A percentile compares a stretch with the other conserved stretches of the same genome.
Evolutionary conservation across 2,113 vertebrate species (phyloP).

Genomic region (Bubalus kerabau): DNA sequence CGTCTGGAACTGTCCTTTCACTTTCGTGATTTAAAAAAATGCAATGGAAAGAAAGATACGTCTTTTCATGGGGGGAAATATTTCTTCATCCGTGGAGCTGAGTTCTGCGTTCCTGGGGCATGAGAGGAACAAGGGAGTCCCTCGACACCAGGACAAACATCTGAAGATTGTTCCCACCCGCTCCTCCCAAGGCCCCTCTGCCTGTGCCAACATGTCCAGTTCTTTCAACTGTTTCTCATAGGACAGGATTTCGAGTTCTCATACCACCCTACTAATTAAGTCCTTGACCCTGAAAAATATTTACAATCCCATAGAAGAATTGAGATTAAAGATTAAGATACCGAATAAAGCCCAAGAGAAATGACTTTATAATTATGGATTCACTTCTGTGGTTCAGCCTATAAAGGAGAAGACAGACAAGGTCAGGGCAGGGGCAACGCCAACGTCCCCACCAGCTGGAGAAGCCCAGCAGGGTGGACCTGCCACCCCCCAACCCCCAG

Average conservation of each 20-base stretch:
- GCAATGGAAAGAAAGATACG: accelerated
- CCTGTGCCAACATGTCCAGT: accelerated
- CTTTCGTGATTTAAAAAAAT: not conserved
- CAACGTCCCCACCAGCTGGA: accelerated
- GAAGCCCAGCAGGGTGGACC: accelerated
- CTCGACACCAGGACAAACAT: accelerated
- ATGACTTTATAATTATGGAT: not conserved
- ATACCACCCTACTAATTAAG: not conserved
- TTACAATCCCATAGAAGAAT: not conserved
- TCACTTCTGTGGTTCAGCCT: not conserved
- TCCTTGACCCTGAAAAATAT: constrained; percentile 8
- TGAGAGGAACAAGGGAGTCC: not conserved
- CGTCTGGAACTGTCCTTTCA: not conserved
- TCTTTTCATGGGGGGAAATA: accelerated
- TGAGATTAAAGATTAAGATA: not conserved
- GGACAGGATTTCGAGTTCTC: not conserved
- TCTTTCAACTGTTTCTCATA: constrained; percentile 37
- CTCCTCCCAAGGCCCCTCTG: accelerated
- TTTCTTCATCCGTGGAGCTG: accelerated
- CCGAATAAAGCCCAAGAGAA: not conserved
- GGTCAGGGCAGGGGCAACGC: accelerated
- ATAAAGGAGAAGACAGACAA: not conserved
- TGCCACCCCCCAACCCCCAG: accelerated
- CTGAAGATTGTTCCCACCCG: accelerated
- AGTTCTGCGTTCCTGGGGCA: not conserved